Conservation (phyloP, 2,888 invertebrate species). For the Dynastes hyllus region DNA sequence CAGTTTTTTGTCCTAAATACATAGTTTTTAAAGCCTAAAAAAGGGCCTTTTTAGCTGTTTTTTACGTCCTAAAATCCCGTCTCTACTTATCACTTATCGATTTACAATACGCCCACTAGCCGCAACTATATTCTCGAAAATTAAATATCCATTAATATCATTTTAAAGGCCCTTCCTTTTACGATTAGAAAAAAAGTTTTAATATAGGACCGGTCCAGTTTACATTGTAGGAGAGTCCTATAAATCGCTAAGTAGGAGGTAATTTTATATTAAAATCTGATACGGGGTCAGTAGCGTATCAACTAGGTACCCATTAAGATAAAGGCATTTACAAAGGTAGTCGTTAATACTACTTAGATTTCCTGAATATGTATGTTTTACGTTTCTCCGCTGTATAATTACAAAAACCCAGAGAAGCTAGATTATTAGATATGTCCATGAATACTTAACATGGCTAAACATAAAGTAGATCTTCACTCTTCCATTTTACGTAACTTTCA, state of each 20-base stretch:
- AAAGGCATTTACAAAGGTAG: not conserved
- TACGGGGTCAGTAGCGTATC: not conserved
- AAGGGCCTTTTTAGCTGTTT: no score
- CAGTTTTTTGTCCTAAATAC: no score
- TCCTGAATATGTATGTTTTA: not conserved
- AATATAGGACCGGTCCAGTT: not conserved
- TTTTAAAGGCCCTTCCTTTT: not conserved
- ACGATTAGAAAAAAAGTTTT: conserved; percentile 4
- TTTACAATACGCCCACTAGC: not conserved
- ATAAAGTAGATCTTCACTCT: no score
- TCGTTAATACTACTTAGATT: not conserved
- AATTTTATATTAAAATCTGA: not conserved
- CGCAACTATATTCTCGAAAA: not conserved
- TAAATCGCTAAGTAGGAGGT: not conserved
- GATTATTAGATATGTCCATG: no score
- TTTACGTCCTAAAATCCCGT: no score
- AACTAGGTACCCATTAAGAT: not conserved
- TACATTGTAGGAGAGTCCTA: not conserved
- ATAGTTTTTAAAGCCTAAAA: no score
- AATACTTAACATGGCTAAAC: no score
- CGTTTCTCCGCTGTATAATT: not conserved
- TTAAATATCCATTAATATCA: not conserved
- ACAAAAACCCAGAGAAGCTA: not conserved
- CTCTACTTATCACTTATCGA: not conserved
- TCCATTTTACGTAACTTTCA: not conserved